These are phyloP conservation scores for Bombus picipes DNA, from an alignment of 1,140 invertebrate genomes.

Conservation along the genomic window DNA sequence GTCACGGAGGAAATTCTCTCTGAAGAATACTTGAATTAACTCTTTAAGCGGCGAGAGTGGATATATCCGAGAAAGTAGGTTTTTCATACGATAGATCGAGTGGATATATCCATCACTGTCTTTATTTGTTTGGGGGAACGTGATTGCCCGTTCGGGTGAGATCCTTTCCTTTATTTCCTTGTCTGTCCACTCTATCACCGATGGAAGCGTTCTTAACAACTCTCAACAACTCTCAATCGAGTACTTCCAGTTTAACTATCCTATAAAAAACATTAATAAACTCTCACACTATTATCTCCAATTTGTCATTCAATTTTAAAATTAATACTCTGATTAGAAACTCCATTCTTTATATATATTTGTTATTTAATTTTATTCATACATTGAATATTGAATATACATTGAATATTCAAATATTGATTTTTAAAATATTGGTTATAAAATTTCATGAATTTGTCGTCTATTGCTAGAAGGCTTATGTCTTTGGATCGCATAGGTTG, in stretches of 20 bases:
- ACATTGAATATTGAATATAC: no score
- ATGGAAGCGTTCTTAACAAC: neutral
- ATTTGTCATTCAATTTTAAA: neutral
- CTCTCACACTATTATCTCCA: neutral
- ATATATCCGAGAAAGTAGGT: constrained; percentile 26
- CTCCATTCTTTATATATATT: neutral
- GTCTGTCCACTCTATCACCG: neutral
- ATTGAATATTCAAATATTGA: no score
- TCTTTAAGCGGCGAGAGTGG: constrained; percentile 26
- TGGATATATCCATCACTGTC: constrained; percentile 33
- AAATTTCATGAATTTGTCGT: no score
- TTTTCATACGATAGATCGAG: constrained; percentile 34
- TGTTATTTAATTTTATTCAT: neutral
- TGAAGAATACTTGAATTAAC: constrained; percentile 38
- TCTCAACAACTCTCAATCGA: neutral
- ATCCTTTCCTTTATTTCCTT: constrained; percentile 3
- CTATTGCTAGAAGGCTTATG: no score
- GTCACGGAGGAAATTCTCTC: constrained; percentile 36
- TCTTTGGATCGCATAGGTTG: no score
- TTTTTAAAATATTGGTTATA: no score
- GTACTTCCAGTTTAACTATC: no score
- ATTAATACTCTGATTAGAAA: neutral
- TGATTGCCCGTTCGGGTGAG: constrained; percentile 20
- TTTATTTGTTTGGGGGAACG: constrained; percentile 19
- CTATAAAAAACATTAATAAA: neutral